Evolutionary conservation across 2,888 invertebrate species (phyloP).

Genomic region (Bombyx huttoni): DNA sequence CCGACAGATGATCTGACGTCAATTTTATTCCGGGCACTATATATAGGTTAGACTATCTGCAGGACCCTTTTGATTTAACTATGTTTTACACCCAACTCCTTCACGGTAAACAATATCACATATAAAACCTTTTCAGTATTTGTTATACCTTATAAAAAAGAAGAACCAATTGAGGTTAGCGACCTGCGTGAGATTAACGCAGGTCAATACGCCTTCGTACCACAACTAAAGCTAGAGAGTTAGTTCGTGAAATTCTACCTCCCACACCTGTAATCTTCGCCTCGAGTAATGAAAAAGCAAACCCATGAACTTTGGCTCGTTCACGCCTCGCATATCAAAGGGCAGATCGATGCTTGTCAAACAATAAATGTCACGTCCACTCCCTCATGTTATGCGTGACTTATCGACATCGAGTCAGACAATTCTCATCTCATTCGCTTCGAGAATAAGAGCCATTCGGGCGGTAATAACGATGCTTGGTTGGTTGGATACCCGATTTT

Average conservation of each 20-base stretch:
- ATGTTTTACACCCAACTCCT: no score
- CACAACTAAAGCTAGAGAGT: no score
- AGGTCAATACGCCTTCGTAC: no score
- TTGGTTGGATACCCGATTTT: conserved; percentile 39
- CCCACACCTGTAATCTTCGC: conserved; percentile 1
- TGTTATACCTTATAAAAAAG: no score
- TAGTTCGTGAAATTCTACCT: not conserved
- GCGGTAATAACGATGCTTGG: conserved; percentile 7
- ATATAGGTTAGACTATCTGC: no score
- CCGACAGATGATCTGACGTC: no score
- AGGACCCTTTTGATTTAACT: no score
- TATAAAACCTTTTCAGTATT: no score
- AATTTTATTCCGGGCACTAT: no score
- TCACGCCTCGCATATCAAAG: conserved; percentile 66
- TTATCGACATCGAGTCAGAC: conserved; percentile 7
- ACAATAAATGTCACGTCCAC: conserved; percentile 73
- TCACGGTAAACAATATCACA: no score
- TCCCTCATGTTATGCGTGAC: conserved; percentile 53
- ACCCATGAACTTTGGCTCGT: conserved; percentile 47
- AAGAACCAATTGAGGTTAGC: no score
- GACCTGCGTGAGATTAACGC: no score
- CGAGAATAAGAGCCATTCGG: conserved; percentile 11
- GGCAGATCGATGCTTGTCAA: conserved; percentile 72
- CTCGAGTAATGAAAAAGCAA: conserved; percentile 12
- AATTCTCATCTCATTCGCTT: conserved; percentile 15